These are phyloP conservation scores for Galerucella nymphaeae DNA, from an alignment of 2,888 invertebrate genomes.

Conservation along the genomic window DNA sequence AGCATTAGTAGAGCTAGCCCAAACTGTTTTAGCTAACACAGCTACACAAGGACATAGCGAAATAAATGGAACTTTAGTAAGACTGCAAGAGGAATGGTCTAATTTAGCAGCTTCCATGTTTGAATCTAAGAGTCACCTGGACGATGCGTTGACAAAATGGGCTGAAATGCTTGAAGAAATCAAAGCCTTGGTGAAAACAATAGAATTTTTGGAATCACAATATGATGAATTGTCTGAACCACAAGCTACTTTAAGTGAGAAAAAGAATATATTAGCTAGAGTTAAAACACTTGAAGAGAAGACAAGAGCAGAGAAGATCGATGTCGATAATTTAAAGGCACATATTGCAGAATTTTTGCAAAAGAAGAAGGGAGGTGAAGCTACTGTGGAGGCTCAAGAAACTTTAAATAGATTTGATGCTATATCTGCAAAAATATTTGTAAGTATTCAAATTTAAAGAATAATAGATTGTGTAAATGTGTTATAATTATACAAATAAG, in stretches of 20 bases:
- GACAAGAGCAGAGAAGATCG: conserved; percentile 88
- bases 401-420: conserved; percentile 86
- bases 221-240: conserved; percentile 79
- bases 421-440: conserved; percentile 80
- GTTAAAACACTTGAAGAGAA: conserved; percentile 89
- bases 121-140: conserved; percentile 87
- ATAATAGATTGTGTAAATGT: background rate
- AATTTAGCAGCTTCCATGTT: conserved; percentile 87
- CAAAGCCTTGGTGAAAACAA: conserved; percentile 84
- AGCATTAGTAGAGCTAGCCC: conserved; percentile 88
- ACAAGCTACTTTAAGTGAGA: conserved; percentile 87
- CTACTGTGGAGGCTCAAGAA: conserved; percentile 85
- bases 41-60: conserved; percentile 88
- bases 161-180: conserved; percentile 90
- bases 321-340: conserved; percentile 86
- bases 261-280: conserved; percentile 85
- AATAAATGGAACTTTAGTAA: conserved; percentile 84
- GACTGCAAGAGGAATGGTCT: conserved; percentile 92
- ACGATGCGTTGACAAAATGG: conserved; percentile 92
- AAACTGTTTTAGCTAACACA: conserved; percentile 90
- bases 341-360: conserved; percentile 88
- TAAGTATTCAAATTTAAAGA: conserved; percentile 49
- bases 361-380: conserved; percentile 85
- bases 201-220: conserved; percentile 80
- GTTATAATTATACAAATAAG: too few relatives aligned